Conservation (phyloP, 2,888 invertebrate genomes). For the Netelia fuscicornis region DNA sequence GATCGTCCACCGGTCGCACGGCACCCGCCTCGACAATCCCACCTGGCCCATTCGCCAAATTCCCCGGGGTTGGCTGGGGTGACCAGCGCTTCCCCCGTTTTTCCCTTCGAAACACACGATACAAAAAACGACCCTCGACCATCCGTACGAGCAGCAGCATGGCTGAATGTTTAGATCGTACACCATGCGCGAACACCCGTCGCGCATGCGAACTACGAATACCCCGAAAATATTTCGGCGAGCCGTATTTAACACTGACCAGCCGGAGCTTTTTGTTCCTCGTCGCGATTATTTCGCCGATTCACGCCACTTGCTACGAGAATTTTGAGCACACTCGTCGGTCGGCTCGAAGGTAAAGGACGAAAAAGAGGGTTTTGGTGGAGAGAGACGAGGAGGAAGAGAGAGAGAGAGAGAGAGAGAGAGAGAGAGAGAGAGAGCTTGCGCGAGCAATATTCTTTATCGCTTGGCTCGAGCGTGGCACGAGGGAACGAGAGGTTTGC, state of each 20-base stretch:
- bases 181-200: no score
- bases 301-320: conserved; percentile 64
- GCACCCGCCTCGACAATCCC: background rate
- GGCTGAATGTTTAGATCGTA: no score
- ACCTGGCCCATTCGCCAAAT: background rate
- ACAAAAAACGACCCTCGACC: no score
- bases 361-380: background rate
- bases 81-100: background rate
- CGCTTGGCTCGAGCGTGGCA: conserved; percentile 33
- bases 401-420: no score
- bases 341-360: conserved; percentile 20
- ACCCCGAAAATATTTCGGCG: conserved; percentile 28
- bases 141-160: no score
- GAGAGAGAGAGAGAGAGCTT: conserved; percentile 20
- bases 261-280: background rate
- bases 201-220: background rate
- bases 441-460: conserved; percentile 69
- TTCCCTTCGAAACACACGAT: no score
- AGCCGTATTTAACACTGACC: background rate
- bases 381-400: background rate
- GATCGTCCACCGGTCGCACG: no score
- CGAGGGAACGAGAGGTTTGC: conserved; percentile 29
- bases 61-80: background rate
- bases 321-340: conserved; percentile 54
- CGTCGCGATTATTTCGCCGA: conserved; percentile 69